These are phyloP conservation scores for Spea hammondii DNA, from an alignment of 2,797 vertebrate species.

Conservation along the genomic window DNA sequence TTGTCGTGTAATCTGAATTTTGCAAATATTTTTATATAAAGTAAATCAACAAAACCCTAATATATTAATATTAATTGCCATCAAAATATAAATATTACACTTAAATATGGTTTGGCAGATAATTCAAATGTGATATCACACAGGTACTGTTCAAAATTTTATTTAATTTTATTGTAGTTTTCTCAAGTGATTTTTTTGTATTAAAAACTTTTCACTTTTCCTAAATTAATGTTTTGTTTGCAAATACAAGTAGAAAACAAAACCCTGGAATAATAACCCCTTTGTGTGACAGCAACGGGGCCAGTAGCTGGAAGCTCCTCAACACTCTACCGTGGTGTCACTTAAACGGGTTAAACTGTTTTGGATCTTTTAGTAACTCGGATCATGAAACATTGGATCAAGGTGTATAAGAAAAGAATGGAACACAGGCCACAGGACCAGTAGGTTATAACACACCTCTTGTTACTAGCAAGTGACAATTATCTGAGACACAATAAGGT, in stretches of 20 bases:
- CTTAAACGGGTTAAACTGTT: background rate
- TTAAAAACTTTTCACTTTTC: too few relatives aligned
- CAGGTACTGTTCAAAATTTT: too few relatives aligned
- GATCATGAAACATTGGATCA: background rate
- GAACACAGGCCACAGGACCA: background rate
- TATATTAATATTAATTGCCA: too few relatives aligned
- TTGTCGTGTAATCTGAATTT: too few relatives aligned
- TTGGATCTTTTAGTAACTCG: background rate
- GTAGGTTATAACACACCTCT: background rate
- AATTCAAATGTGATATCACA: too few relatives aligned
- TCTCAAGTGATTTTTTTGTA: too few relatives aligned
- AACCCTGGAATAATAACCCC: background rate
- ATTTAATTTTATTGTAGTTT: too few relatives aligned
- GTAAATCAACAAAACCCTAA: background rate
- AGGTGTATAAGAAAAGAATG: background rate
- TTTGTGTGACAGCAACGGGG: background rate
- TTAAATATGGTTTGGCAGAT: too few relatives aligned
- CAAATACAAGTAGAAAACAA: too few relatives aligned
- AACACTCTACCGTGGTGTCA: background rate
- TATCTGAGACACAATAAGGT: constrained; percentile 17
- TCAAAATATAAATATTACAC: too few relatives aligned
- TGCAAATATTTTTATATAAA: too few relatives aligned
- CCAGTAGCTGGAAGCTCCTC: background rate
- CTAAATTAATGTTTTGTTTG: too few relatives aligned
- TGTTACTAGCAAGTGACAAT: background rate